Evolutionary conservation across 2,113 vertebrate species (phyloP).

Genomic region (Rutilus rutilus): DNA sequence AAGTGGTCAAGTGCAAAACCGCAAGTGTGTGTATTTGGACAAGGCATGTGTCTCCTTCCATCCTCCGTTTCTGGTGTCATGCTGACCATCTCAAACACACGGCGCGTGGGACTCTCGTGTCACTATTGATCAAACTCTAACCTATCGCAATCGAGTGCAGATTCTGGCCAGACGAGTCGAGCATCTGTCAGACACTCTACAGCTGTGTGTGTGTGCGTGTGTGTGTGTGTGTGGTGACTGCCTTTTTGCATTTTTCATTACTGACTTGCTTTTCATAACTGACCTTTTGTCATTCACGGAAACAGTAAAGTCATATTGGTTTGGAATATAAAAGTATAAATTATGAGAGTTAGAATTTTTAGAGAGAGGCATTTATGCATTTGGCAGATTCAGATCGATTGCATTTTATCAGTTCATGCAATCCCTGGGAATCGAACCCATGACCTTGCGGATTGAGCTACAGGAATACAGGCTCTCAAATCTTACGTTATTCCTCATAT

Average conservation of each 20-base stretch:
- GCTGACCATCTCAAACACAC: too few relatives aligned
- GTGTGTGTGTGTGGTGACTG: not conserved
- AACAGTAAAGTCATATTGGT: not conserved
- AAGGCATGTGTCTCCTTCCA: not conserved
- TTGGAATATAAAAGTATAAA: not conserved
- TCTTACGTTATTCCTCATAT: not conserved
- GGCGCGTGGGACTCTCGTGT: not conserved
- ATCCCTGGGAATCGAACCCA: not conserved
- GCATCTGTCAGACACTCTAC: conserved; percentile 9
- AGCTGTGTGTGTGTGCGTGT: not conserved
- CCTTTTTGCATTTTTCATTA: not conserved
- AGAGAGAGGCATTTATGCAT: not conserved
- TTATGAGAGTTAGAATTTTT: not conserved
- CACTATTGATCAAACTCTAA: conserved; percentile 18
- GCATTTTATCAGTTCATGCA: not conserved
- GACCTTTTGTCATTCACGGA: too few relatives aligned
- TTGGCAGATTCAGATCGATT: not conserved
- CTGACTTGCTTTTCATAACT: too few relatives aligned
- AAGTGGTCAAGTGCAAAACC: too few relatives aligned
- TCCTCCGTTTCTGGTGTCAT: not conserved
- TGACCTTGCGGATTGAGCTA: not conserved
- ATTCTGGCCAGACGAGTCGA: not conserved
- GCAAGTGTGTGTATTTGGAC: too few relatives aligned
- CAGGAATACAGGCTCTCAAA: not conserved
- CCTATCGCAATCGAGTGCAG: not conserved